Conservation (phyloP, 2,888 invertebrate genomes). For the Rhamnusium bicolor region DNA sequence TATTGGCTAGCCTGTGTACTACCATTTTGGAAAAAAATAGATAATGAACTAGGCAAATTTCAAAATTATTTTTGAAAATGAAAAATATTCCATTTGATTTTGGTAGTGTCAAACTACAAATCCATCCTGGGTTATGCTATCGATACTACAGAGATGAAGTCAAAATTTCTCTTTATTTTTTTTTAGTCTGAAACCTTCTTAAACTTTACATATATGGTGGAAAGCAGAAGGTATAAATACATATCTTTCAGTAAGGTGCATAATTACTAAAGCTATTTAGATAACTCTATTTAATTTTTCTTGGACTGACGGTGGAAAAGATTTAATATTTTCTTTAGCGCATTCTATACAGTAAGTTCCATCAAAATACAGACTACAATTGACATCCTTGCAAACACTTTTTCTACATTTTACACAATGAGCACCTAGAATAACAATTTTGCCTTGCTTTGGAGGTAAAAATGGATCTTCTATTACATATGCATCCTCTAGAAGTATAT, state of each 20-base stretch:
- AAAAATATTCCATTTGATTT: no score
- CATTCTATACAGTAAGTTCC: slow-evolving; percentile 84
- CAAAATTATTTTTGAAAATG: no score
- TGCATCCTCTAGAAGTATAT: slow-evolving; percentile 80
- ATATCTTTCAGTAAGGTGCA: neutral
- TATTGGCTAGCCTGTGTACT: no score
- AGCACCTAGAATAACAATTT: slow-evolving; percentile 84
- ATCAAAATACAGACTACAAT: slow-evolving; percentile 87
- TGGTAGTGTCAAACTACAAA: no score
- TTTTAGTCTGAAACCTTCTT: no score
- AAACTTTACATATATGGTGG: no score
- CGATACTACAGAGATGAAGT: no score
- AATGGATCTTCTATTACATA: slow-evolving; percentile 92
- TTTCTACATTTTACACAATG: slow-evolving; percentile 82
- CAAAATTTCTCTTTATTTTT: no score
- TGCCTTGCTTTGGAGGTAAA: slow-evolving; percentile 81
- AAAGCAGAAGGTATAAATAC: no score
- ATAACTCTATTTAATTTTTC: slow-evolving; percentile 74
- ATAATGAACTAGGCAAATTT: no score
- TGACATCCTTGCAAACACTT: slow-evolving; percentile 80
- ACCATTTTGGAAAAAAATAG: no score
- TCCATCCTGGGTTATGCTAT: no score
- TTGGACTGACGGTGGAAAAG: slow-evolving; percentile 82
- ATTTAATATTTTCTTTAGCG: slow-evolving; percentile 74
- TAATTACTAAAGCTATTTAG: slow-evolving; percentile 13